Evolutionary conservation across 2,113 vertebrate genomes (phyloP).

Genomic region (Anseranas semipalmata): DNA sequence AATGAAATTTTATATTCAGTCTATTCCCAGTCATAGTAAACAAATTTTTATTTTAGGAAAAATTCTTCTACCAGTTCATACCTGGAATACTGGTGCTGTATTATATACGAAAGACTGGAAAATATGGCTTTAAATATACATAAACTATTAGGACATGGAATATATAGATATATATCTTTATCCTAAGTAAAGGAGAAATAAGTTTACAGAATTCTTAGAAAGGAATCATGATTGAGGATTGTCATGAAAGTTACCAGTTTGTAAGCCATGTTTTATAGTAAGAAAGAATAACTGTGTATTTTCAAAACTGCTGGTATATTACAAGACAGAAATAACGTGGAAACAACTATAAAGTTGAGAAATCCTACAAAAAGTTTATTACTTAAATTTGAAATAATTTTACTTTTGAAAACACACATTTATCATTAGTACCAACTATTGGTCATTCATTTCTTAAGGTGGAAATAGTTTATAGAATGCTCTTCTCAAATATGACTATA

Average conservation of each 20-base stretch:
- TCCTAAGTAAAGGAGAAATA: slow-evolving; percentile 42
- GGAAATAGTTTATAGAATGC: background rate
- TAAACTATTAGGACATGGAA: slow-evolving; percentile 27
- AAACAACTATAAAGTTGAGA: slow-evolving; percentile 29
- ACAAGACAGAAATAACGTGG: slow-evolving; percentile 52
- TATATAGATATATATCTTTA: background rate
- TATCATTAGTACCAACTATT: slow-evolving; percentile 50
- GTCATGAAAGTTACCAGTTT: slow-evolving; percentile 49
- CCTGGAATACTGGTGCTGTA: slow-evolving; percentile 43
- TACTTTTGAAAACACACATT: slow-evolving; percentile 23
- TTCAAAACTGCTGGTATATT: slow-evolving; percentile 55
- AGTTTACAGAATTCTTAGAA: slow-evolving; percentile 61
- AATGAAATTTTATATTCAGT: slow-evolving; percentile 42
- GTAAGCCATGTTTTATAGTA: slow-evolving; percentile 15
- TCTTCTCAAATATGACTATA: slow-evolving; percentile 38
- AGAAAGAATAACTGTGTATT: slow-evolving; percentile 2
- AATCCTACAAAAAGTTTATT: slow-evolving; percentile 53
- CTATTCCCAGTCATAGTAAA: slow-evolving; percentile 59
- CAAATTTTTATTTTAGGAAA: slow-evolving; percentile 41
- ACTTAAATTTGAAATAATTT: slow-evolving; percentile 9
- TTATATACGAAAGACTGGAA: slow-evolving; percentile 58
- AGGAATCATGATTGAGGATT: slow-evolving; percentile 45
- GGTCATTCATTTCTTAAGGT: background rate
- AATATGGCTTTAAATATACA: slow-evolving; percentile 78
- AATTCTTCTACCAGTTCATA: slow-evolving; percentile 35